These are phyloP conservation scores for Paelopatides confundens DNA, from an alignment of 53 echinoderm and acorn worm species.

Conservation along the genomic window DNA sequence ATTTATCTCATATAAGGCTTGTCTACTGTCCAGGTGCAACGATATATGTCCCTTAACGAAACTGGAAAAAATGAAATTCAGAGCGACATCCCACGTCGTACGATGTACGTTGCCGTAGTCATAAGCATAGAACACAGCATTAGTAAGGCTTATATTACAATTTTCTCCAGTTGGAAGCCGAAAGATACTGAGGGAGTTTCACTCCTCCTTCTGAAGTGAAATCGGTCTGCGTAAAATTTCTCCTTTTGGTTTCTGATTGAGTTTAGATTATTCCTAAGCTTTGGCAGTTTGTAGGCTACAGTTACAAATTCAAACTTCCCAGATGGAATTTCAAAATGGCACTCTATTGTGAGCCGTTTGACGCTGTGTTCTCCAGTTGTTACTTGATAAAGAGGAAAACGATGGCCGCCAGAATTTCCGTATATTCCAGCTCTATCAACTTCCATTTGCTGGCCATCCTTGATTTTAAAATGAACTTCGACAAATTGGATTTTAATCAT, in stretches of 20 bases:
- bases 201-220: neutral
- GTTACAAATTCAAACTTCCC: slow-evolving; percentile 2
- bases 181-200: neutral
- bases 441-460: neutral
- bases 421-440: neutral
- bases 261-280: neutral
- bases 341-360: neutral
- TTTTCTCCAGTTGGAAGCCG: neutral
- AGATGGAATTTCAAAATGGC: neutral
- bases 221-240: neutral
- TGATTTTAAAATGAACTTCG: neutral
- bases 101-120: too few species aligned
- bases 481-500: neutral
- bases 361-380: neutral
- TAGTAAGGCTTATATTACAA: neutral
- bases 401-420: neutral
- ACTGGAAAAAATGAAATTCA: too few species aligned
- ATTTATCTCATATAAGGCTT: too few species aligned
- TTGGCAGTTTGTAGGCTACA: neutral
- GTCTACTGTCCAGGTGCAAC: too few species aligned
- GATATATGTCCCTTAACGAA: too few species aligned
- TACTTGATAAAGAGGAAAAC: neutral
- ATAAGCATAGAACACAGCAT: neutral
- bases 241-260: neutral
- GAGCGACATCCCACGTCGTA: too few species aligned